phyloP scores from a whole-genome alignment of 1,140 invertebrate species.

The Penaeus indicus region DNA sequence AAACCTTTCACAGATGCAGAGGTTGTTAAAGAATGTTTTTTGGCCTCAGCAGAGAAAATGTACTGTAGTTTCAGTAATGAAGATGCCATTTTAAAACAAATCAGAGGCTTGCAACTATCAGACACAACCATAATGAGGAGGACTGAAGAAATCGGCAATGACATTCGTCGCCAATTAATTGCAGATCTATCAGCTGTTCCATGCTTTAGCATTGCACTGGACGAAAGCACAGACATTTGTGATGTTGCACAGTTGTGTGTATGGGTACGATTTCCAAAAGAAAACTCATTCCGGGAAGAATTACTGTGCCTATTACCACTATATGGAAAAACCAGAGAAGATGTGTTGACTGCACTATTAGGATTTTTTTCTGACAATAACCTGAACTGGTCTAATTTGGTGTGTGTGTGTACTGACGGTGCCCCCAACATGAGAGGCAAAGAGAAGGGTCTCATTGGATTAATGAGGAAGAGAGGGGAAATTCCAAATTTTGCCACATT shows the following conservation, averaged over 20 bases:
- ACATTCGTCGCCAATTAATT: constrained; percentile 34
- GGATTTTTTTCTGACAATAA: constrained; percentile 7
- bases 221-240: constrained; percentile 34
- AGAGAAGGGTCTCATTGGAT: neutral
- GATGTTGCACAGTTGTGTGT: constrained; percentile 31
- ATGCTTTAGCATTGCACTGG: constrained; percentile 38
- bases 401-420: too few relatives aligned
- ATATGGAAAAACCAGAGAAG: constrained; percentile 23
- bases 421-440: too few relatives aligned
- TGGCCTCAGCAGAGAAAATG: constrained; percentile 24
- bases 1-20: too few relatives aligned
- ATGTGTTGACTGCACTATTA: constrained; percentile 28
- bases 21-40: too few relatives aligned
- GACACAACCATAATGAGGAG: constrained; percentile 10
- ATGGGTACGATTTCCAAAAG: constrained; percentile 34
- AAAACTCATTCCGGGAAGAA: constrained; percentile 32
- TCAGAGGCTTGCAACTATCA: too few relatives aligned
- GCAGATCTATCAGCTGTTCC: neutral
- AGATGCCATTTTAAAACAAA: constrained; percentile 33
- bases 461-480: too few relatives aligned
- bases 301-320: constrained; percentile 2
- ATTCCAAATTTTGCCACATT: neutral
- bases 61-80: constrained; percentile 22
- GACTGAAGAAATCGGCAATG: neutral
- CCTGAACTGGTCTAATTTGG: too few relatives aligned